Base-by-base conservation (phyloP, 2,888 invertebrate species). In the Catocala fraxini region DNA sequence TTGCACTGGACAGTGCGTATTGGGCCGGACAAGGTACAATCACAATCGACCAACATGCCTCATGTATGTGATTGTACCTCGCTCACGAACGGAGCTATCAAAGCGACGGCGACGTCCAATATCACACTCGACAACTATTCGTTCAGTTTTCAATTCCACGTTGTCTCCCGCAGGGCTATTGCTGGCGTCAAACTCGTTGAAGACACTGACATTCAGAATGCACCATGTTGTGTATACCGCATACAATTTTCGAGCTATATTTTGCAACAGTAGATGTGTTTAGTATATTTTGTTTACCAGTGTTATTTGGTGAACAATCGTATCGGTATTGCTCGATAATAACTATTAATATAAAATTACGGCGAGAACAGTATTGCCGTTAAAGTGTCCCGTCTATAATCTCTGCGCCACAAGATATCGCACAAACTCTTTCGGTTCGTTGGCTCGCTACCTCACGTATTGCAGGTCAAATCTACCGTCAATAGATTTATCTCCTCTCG, bases 391-490 rank as follows among this genome's bases (percentile, higher is more conserved):
- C 6, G 35, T 39, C 7, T 39, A 39, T 39, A 39, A 39, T 39
- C 35, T 7, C 35, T 7, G 9, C 35, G 35, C 35, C 71, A 70
- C 76, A 73, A 73, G 72, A 70, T 72, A 76, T 70, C 65, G 57
- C 55, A 58, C 71, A 58, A 69, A 75, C 74, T 77, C 78, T 77
- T 61, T 69, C 78, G 76, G 79, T 82, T 82, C 80, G 79, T 77
- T 84, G 84, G 68, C 63, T 74, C 58, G 59, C 56, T 64, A 25
- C 25, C 25, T 56, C 65, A 77, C 75, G 75, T 70, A 80, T 81
- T 84, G 82, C 81, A 81, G 73, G 79, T 82, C 81, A 86, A 85
- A 87, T 84, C 83, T 84, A 79, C 74, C 81, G 86, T 81, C 84
- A 87, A 84, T 77, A 75, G 82, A 85, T 85, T 84, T 86, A 84